Evolutionary conservation across 2,113 vertebrate genomes (phyloP).

Genomic region (Phalacrocorax pelagicus): DNA sequence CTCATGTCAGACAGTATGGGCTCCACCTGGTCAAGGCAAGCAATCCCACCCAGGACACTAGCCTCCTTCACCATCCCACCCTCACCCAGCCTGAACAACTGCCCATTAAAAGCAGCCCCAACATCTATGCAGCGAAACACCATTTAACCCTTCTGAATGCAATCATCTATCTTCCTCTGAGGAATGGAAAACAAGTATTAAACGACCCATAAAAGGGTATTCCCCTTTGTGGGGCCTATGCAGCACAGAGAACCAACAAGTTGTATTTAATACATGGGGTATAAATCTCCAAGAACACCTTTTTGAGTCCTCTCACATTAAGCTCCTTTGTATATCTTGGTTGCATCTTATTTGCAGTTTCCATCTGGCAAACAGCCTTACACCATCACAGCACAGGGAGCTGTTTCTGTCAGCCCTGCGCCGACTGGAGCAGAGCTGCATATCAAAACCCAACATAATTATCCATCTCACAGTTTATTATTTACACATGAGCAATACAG

Average conservation of each 20-base stretch:
- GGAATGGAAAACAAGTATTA: neutral
- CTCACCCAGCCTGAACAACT: neutral
- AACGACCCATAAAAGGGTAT: neutral
- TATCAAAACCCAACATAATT: conserved; percentile 64
- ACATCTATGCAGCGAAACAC: neutral
- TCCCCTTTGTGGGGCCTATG: neutral
- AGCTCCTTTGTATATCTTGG: neutral
- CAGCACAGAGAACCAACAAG: neutral
- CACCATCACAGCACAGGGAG: conserved; percentile 50
- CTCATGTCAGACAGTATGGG: neutral
- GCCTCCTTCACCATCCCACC: neutral
- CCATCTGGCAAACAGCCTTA: neutral
- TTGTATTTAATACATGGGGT: neutral
- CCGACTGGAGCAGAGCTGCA: neutral
- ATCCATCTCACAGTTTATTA: conserved; percentile 69
- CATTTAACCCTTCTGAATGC: neutral
- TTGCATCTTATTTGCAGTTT: conserved; percentile 36
- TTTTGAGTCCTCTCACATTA: conserved; percentile 7
- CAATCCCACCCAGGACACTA: accelerated
- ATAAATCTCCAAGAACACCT: neutral
- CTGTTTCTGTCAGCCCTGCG: conserved; percentile 31
- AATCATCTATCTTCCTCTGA: neutral
- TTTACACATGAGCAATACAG: conserved; percentile 76
- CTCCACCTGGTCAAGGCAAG: neutral
- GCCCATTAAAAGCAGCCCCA: neutral